Conservation (phyloP, 2,113 vertebrate genomes). For the Pollachius pollachius region DNA sequence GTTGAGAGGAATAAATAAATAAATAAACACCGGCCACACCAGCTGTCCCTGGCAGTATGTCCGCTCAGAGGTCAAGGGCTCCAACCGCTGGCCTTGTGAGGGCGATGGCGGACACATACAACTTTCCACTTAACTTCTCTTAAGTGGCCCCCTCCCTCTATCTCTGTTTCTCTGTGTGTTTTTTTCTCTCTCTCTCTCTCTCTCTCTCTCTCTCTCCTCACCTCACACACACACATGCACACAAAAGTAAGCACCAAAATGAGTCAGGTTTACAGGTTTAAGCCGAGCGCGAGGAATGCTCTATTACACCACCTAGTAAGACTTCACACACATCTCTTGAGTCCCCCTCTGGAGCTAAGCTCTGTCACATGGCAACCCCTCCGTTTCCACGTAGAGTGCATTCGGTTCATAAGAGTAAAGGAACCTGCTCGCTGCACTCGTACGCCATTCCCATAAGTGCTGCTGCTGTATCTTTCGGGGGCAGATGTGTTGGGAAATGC, state of each 20-base stretch:
- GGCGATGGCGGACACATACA: constrained; percentile 74
- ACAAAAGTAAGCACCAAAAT: constrained; percentile 49
- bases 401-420: constrained; percentile 45
- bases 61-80: constrained; percentile 82
- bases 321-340: constrained; percentile 55
- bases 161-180: constrained; percentile 8
- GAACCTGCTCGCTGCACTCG: constrained; percentile 19
- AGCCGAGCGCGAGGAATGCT: constrained; percentile 55
- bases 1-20: constrained; percentile 75
- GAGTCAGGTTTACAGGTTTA: no score
- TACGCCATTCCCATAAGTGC: constrained; percentile 36
- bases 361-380: constrained; percentile 59
- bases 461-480: constrained; percentile 10
- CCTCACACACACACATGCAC: constrained; percentile 45
- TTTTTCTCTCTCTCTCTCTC: constrained; percentile 51
- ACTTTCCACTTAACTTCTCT: constrained; percentile 76
- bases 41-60: constrained; percentile 79
- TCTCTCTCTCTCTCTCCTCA: no score
- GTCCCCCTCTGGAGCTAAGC: constrained; percentile 69
- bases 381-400: constrained; percentile 54
- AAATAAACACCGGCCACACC: constrained; percentile 78
- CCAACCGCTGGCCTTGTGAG: constrained; percentile 80
- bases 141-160: no score
- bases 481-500: constrained; percentile 61
- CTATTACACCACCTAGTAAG: constrained; percentile 60